These are phyloP conservation scores for Actenoides hombroni DNA, from an alignment of 2,113 vertebrate species.

Conservation along the genomic window DNA sequence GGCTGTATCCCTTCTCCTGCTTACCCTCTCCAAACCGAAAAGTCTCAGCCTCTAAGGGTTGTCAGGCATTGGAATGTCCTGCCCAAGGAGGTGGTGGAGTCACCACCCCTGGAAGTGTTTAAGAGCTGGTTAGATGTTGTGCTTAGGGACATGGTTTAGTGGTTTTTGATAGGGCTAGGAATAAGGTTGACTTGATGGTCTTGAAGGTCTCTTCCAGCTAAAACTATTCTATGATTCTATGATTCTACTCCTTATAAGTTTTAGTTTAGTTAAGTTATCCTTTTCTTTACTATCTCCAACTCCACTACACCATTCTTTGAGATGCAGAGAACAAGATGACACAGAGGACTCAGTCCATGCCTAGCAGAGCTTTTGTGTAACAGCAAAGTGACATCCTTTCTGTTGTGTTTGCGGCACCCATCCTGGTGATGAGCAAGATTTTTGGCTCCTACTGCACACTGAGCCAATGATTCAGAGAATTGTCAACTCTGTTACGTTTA, in stretches of 20 bases:
- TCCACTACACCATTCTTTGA: neutral
- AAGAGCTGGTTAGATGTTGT: no score
- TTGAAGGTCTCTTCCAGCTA: no score
- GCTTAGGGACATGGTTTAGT: no score
- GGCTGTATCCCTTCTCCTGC: neutral
- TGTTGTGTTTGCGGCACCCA: neutral
- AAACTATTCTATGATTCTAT: no score
- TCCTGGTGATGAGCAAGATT: neutral
- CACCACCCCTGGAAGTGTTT: no score
- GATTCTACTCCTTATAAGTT: neutral
- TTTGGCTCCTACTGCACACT: neutral
- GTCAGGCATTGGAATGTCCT: no score
- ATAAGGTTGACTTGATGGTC: no score
- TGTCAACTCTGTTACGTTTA: neutral
- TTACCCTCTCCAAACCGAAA: neutral
- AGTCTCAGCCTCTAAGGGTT: neutral
- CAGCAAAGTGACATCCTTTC: neutral
- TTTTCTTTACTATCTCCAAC: neutral
- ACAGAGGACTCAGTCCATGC: neutral
- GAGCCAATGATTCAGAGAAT: neutral
- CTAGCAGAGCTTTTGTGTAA: neutral
- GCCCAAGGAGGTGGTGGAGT: no score
- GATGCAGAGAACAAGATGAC: neutral
- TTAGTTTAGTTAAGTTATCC: neutral
- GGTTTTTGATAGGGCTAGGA: no score